phyloP scores from a whole-genome alignment of 2,113 vertebrate species.

The Cheirogaleus medius region DNA sequence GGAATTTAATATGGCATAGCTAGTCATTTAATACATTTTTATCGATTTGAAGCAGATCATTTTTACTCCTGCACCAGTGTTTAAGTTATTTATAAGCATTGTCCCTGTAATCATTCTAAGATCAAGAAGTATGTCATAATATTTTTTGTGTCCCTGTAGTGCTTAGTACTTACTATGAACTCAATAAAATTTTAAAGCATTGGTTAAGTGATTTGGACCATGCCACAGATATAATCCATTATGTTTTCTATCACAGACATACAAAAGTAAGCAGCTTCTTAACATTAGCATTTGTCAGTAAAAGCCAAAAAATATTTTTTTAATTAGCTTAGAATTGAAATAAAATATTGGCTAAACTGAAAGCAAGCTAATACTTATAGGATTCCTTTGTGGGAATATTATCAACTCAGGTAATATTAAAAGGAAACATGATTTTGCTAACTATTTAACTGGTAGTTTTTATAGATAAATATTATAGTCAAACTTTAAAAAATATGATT shows the following conservation, averaged over 20 bases:
- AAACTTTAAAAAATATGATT: not conserved
- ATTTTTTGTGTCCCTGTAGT: not conserved
- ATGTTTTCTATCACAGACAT: not conserved
- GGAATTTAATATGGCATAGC: not conserved
- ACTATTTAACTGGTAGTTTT: not conserved
- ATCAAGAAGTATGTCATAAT: not conserved
- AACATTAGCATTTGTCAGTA: not conserved
- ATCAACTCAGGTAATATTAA: not conserved
- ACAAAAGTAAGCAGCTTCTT: not conserved
- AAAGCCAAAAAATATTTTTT: not conserved
- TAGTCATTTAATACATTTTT: not conserved
- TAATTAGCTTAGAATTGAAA: not conserved
- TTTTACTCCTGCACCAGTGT: not conserved
- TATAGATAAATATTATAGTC: not conserved
- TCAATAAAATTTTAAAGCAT: not conserved
- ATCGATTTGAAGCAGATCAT: not conserved
- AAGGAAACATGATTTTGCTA: not conserved
- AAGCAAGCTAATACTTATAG: not conserved
- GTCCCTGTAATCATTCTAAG: not conserved
- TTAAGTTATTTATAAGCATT: not conserved
- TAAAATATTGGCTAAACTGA: slow-evolving; percentile 21
- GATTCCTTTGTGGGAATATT: not conserved
- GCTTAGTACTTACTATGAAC: not conserved
- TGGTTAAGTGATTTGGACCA: not conserved
- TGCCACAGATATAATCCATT: not conserved